Base-by-base conservation (phyloP, 2,888 invertebrate species). In the Drosophila lacicola region DNA sequence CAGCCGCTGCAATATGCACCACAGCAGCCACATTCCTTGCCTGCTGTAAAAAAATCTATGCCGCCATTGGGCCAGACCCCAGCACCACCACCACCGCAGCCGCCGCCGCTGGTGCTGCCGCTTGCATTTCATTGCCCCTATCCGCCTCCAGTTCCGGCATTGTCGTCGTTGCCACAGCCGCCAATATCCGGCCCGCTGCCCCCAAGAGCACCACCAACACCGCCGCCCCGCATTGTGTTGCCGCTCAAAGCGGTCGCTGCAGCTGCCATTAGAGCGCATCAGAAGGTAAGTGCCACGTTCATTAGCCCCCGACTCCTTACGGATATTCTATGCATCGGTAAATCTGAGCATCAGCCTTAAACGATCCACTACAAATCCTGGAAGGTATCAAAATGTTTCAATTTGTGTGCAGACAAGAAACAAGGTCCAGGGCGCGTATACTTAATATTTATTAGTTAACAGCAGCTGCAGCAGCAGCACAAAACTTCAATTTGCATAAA, bases 401-500 rank as follows among this genome's bases (percentile, higher is more conserved):
- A 86, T 80, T 81, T 83, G 81, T 72, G 68, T 63, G 55, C 44
- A 45, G 46, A 49, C 33, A 56, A 25, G 51, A 54, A 53, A 41
- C 68, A 70, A 55, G 69, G 67, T 81, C 69, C 57, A 49, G 65
- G 58, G 65, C 74, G 82, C 73, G 80, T 78, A 73, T 78, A 74
- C 76, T 89, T 79, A 87, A 88, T 90, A 88, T 90, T 88, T 90
- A 88, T 90, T 87, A 80, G 83, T 74, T 78, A 69, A 60, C 67
- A 70, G 65, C 60, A 67, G 47, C 58, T 61, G 53, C 60, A 66
- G 56, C 62, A 65, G 66, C 61, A 64, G 67, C 67, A 45, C 68
- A 64, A 70, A 83, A 83, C 82, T 88, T 87, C 87, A 87, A 88
- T 88, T 89, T 90, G 79, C 88, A 88, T 90, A 88, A 90, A 83